These are phyloP conservation scores for Drosophila nigromelanica DNA, from an alignment of 1,140 invertebrate genomes.

Conservation along the genomic window DNA sequence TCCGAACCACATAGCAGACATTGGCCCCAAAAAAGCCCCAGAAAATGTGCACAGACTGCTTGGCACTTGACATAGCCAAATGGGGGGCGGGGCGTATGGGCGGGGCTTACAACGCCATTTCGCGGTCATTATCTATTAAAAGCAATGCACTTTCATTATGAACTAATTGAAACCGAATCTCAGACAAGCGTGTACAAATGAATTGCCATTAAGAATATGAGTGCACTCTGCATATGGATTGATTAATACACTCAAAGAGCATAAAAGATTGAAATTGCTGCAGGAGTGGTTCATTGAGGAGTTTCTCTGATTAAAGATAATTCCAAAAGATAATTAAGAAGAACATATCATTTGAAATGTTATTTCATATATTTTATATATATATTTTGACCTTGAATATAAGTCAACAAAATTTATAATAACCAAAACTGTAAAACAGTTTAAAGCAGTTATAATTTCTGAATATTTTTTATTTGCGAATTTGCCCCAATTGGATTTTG, in stretches of 20 bases:
- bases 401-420: no score
- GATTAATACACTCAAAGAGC: conserved; percentile 5
- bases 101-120: conserved; percentile 8
- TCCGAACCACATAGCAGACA: conserved; percentile 12
- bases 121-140: conserved; percentile 71
- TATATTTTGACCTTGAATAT: no score
- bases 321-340: no score
- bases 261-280: neutral
- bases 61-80: conserved; percentile 27
- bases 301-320: no score
- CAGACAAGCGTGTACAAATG: neutral
- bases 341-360: no score
- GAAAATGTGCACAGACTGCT: conserved; percentile 38
- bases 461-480: no score
- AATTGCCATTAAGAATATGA: conserved; percentile 1
- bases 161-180: conserved; percentile 43
- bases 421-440: no score
- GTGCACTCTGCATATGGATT: neutral
- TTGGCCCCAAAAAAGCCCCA: neutral
- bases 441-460: no score
- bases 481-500: no score
- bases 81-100: no score
- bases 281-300: no score
- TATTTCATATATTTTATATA: no score
- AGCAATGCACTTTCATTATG: conserved; percentile 34